Evolutionary conservation across 2,888 invertebrate species (phyloP).

Genomic region (Ophonus ardosiacus): DNA sequence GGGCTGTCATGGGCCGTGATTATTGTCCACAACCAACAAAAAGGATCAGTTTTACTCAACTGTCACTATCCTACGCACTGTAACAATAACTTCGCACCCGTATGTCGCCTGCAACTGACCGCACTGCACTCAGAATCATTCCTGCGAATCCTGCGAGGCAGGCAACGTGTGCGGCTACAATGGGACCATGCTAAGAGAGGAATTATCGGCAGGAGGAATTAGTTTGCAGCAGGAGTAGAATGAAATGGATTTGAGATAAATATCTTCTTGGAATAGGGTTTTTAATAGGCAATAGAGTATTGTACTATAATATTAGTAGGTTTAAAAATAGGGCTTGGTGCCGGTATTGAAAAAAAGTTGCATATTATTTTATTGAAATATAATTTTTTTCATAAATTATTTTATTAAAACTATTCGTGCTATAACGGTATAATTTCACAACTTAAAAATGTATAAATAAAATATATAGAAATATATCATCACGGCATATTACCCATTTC

Average conservation of each 20-base stretch:
- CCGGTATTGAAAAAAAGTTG: too few species aligned
- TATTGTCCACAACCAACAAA: conserved; percentile 13
- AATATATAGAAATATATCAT: too few species aligned
- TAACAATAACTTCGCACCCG: neutral
- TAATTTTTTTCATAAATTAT: too few species aligned
- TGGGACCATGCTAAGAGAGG: conserved; percentile 18
- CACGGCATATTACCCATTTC: too few species aligned
- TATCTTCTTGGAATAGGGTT: neutral
- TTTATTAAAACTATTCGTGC: too few species aligned
- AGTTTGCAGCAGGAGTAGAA: neutral
- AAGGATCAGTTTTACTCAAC: conserved; percentile 27
- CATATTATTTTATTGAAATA: too few species aligned
- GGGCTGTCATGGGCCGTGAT: neutral
- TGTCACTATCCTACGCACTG: conserved; percentile 11
- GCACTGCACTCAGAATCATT: conserved; percentile 35
- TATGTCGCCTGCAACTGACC: neutral
- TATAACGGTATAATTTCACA: too few species aligned
- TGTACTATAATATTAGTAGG: too few species aligned
- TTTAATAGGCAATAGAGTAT: neutral
- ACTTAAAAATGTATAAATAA: too few species aligned
- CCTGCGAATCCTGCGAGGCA: neutral
- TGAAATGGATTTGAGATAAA: too few species aligned
- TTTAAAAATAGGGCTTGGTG: too few species aligned
- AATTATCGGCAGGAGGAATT: neutral
- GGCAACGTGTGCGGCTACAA: conserved; percentile 18